phyloP scores from a whole-genome alignment of 2,797 vertebrate species.

The Danio jaintianensis region DNA sequence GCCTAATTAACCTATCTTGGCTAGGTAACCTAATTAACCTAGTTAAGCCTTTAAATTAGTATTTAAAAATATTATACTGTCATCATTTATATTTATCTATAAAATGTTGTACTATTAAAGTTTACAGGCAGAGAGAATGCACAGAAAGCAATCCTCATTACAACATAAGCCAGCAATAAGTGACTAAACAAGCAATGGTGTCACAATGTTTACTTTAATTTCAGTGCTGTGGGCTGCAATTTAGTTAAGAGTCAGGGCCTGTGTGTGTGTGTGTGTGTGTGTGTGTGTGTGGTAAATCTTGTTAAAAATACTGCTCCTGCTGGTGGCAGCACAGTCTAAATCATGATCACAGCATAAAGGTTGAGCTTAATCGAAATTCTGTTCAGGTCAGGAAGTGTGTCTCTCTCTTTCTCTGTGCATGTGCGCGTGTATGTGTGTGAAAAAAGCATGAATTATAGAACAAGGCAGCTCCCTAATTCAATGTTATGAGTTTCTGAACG shows the following conservation, averaged over 20 bases:
- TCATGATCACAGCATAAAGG: conserved; percentile 49
- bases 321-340: conserved; percentile 55
- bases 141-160: background rate
- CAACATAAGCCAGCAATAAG: background rate
- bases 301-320: conserved; percentile 52
- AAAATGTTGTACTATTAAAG: no score
- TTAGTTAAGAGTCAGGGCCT: conserved; percentile 45
- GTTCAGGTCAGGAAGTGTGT: conserved; percentile 20
- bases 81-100: no score
- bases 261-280: conserved; percentile 24
- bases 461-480: conserved; percentile 54
- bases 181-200: background rate
- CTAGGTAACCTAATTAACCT: no score
- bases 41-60: no score
- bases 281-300: background rate
- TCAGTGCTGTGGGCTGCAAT: conserved; percentile 23
- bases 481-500: conserved; percentile 56
- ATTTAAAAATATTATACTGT: no score
- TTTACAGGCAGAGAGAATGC: background rate
- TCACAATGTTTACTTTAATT: conserved; percentile 4
- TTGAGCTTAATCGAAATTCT: conserved; percentile 56
- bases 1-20: no score
- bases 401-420: conserved; percentile 24
- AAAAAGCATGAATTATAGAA: conserved; percentile 59
- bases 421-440: background rate